Evolutionary conservation across 1,140 invertebrate genomes (phyloP).

Genomic region (Pararge aegeria): DNA sequence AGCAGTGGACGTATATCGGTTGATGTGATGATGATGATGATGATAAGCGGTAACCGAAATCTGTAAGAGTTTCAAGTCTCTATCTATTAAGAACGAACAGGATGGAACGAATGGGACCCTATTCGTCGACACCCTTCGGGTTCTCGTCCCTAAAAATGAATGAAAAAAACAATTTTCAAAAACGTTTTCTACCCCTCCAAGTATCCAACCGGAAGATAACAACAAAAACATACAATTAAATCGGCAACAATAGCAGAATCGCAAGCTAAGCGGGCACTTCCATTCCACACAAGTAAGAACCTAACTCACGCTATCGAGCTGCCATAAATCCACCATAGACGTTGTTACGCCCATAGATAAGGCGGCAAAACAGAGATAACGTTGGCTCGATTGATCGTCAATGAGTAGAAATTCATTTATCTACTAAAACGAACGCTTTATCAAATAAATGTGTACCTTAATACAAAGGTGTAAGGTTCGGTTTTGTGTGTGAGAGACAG

Average conservation of each 20-base stretch:
- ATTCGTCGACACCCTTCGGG: too few relatives aligned
- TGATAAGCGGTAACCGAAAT: too few relatives aligned
- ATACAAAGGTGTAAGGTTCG: not conserved
- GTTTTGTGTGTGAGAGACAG: not conserved
- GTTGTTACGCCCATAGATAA: slow-evolving; percentile 45
- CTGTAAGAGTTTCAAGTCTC: too few relatives aligned
- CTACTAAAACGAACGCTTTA: slow-evolving; percentile 16
- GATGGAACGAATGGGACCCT: too few relatives aligned
- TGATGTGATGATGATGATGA: too few relatives aligned
- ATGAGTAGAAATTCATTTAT: slow-evolving; percentile 51
- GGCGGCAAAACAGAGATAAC: slow-evolving; percentile 50
- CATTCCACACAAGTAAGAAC: slow-evolving; percentile 27
- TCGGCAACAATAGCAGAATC: slow-evolving; percentile 22
- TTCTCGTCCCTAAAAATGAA: too few relatives aligned
- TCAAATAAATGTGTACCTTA: not conserved
- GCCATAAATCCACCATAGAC: slow-evolving; percentile 45
- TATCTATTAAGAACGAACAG: too few relatives aligned
- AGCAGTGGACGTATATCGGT: too few relatives aligned
- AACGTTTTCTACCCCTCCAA: too few relatives aligned
- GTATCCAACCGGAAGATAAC: not conserved
- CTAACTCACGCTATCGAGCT: slow-evolving; percentile 34
- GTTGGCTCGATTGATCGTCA: slow-evolving; percentile 45
- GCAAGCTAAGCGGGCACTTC: slow-evolving; percentile 22
- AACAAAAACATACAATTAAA: slow-evolving; percentile 13
- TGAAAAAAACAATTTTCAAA: not conserved